Percentiles rank a stretch among this genome's conserved stretches.
These are phyloP conservation scores for Danionella dracula DNA, from an alignment of 2,797 vertebrate genomes.

Conservation along the genomic window DNA sequence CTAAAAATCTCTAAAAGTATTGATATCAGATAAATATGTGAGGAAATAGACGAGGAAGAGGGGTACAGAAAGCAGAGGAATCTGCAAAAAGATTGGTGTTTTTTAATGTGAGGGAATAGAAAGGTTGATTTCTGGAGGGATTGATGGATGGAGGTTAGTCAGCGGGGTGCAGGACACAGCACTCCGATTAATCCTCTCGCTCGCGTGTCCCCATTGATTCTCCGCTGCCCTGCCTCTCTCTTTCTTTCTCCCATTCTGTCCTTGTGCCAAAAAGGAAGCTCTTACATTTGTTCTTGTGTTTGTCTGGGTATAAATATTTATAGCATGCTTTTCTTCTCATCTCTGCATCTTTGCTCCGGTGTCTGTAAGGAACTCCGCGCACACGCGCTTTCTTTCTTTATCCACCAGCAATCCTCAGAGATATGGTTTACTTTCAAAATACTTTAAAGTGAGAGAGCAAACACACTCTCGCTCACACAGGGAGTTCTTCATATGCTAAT, in stretches of 20 bases:
- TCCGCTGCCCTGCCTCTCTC: slow-evolving; percentile 29
- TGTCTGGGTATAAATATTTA: slow-evolving; percentile 67
- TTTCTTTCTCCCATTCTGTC: slow-evolving; percentile 1
- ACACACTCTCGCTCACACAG: slow-evolving; percentile 7
- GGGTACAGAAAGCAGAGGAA: not conserved
- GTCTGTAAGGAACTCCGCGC: slow-evolving; percentile 16
- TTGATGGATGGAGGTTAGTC: slow-evolving; percentile 32
- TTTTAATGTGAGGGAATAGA: slow-evolving; percentile 3
- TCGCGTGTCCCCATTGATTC: slow-evolving; percentile 22
- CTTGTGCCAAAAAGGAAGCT: slow-evolving; percentile 26
- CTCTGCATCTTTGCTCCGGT: slow-evolving; percentile 24
- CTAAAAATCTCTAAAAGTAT: no score
- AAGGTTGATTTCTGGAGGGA: slow-evolving; percentile 35
- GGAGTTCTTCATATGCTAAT: slow-evolving; percentile 16
- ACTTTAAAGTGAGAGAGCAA: slow-evolving; percentile 14
- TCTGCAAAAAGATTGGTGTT: not conserved
- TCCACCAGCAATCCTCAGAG: slow-evolving; percentile 32
- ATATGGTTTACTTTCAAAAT: slow-evolving; percentile 33
- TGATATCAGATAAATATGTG: no score
- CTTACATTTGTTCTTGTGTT: slow-evolving; percentile 40
- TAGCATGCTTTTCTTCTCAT: slow-evolving; percentile 37
- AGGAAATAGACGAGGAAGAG: not conserved
- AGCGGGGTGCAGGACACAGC: slow-evolving; percentile 53
- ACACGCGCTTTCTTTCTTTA: slow-evolving; percentile 38
- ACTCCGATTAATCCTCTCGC: slow-evolving; percentile 46